Percentiles rank a stretch among this genome's conserved stretches.
Conservation (phyloP, 1,140 invertebrate genomes). For the Dolichoris vasculosae region DNA sequence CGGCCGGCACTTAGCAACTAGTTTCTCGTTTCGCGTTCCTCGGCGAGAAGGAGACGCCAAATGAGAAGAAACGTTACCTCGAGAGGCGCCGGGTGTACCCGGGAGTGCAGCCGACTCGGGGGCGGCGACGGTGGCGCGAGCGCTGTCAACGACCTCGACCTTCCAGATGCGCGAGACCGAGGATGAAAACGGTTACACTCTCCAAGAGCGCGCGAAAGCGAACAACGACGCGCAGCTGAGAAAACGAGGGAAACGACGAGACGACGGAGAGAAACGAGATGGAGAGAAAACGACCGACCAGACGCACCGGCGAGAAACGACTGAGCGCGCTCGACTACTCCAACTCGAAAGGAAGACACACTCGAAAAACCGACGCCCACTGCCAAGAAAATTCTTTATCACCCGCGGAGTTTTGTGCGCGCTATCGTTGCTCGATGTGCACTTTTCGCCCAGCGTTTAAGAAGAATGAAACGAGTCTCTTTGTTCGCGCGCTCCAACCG, state of each 20-base stretch:
- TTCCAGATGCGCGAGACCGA: slow-evolving; percentile 15
- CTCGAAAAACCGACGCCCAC: not conserved
- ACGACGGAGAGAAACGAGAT: not conserved
- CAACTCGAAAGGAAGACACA: not conserved
- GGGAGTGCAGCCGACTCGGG: not conserved
- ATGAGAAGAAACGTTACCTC: not conserved
- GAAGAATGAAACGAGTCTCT: too few relatives aligned
- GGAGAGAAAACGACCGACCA: slow-evolving; percentile 14
- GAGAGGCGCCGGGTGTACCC: not conserved
- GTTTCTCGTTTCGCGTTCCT: not conserved
- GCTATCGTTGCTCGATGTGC: too few relatives aligned
- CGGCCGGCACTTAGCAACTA: not conserved
- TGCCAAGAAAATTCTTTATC: slow-evolving; percentile 37
- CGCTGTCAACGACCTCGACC: slow-evolving; percentile 49
- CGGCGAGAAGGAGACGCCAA: not conserved
- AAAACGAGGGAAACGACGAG: too few relatives aligned
- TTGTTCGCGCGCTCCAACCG: too few relatives aligned
- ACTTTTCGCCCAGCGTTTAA: not conserved
- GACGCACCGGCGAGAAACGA: slow-evolving; percentile 2
- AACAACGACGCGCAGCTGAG: too few relatives aligned
- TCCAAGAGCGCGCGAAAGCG: too few relatives aligned
- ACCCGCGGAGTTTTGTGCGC: not conserved
- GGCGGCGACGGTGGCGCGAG: not conserved
- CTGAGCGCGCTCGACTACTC: not conserved
- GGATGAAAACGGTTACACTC: too few relatives aligned